Conservation (phyloP, 2,888 invertebrate species). For the Cryptus viduatorius region DNA sequence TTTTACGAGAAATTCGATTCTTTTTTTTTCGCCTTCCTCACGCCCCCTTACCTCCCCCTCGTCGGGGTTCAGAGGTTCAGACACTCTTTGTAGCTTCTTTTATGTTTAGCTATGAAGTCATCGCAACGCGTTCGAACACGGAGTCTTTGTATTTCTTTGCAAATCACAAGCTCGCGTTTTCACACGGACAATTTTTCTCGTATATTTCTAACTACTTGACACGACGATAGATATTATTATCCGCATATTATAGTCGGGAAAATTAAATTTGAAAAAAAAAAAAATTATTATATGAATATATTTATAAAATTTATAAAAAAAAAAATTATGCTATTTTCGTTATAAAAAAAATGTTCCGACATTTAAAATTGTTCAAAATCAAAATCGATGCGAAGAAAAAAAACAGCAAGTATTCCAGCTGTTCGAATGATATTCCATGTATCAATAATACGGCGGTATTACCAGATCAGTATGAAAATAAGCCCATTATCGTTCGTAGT, state of each 20-base stretch:
- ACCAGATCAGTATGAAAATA: conserved; percentile 58
- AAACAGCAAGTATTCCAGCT: neutral
- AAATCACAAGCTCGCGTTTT: conserved; percentile 10
- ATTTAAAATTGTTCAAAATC: conserved; percentile 16
- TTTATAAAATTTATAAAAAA: too few relatives aligned
- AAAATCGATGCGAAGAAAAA: neutral
- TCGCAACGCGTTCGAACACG: neutral
- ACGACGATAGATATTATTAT: neutral
- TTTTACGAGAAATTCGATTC: conserved; percentile 52
- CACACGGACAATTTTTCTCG: neutral
- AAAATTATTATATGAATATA: too few relatives aligned
- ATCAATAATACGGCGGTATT: conserved; percentile 25
- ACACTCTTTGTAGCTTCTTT: conserved; percentile 8
- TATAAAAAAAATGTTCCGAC: neutral
- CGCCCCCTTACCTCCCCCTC: neutral
- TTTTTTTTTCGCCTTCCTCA: conserved; percentile 9
- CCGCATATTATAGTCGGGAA: too few relatives aligned
- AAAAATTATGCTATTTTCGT: too few relatives aligned
- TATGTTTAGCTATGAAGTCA: conserved; percentile 26
- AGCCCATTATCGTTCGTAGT: conserved; percentile 55
- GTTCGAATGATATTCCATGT: neutral
- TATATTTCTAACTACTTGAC: neutral
- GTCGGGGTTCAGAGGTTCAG: conserved; percentile 24
- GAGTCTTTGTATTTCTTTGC: conserved; percentile 17
- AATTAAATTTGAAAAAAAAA: too few relatives aligned